These are phyloP conservation scores for Tachuris rubrigastra DNA, from an alignment of 2,113 vertebrate species.

Conservation along the genomic window DNA sequence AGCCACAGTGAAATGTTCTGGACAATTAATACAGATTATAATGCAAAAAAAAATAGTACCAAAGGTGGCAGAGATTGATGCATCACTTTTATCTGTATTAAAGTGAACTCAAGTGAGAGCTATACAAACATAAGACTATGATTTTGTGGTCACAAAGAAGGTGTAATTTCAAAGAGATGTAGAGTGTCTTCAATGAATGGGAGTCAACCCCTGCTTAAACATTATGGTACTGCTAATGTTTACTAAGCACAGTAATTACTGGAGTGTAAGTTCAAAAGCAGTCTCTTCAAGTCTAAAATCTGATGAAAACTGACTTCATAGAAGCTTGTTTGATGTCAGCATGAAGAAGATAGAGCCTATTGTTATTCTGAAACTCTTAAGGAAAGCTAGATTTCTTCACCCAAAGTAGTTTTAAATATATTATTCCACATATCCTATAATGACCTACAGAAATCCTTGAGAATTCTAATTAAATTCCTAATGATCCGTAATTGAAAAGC, in stretches of 20 bases:
- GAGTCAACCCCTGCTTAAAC: neutral
- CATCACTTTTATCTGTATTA: neutral
- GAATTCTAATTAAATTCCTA: neutral
- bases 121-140: neutral
- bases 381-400: neutral
- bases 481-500: neutral
- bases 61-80: neutral
- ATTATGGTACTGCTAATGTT: neutral
- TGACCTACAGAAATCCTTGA: neutral
- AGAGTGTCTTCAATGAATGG: neutral
- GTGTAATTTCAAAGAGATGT: neutral
- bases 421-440: neutral
- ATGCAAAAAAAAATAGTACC: neutral
- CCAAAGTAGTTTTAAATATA: neutral
- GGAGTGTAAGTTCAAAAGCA: neutral
- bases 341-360: neutral
- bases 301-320: neutral
- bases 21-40: neutral
- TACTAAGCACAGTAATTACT: neutral
- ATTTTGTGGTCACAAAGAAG: neutral
- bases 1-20: neutral
- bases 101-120: neutral
- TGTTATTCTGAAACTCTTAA: neutral
- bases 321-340: neutral
- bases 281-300: neutral